Evolutionary conservation across 2,797 vertebrate species (phyloP).

Genomic region (Ceryle rudis): DNA sequence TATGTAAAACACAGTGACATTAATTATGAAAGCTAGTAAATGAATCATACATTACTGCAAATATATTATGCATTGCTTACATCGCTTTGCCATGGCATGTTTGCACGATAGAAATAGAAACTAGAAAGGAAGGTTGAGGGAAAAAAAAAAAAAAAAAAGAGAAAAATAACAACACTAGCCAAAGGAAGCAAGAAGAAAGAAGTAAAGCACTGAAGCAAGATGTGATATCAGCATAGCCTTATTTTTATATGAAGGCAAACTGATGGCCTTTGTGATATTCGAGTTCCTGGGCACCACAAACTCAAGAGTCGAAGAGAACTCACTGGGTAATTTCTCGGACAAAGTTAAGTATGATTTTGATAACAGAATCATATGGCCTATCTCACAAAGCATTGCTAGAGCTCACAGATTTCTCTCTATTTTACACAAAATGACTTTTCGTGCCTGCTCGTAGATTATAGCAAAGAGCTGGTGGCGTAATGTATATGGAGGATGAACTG

Average conservation of each 20-base stretch:
- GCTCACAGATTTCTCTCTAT: background rate
- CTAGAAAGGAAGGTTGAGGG: background rate
- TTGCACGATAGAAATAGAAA: slow-evolving; percentile 54
- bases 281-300: background rate
- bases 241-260: background rate
- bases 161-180: background rate
- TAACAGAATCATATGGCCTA: background rate
- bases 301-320: accelerated
- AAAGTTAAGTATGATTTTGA: background rate
- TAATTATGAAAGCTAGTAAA: slow-evolving; percentile 70
- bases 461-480: background rate
- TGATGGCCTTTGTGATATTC: background rate
- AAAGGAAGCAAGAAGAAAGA: background rate
- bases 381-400: background rate
- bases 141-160: background rate
- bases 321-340: background rate
- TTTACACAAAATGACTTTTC: background rate
- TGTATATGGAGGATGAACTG: background rate
- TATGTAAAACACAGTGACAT: slow-evolving; percentile 65
- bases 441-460: background rate
- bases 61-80: slow-evolving; percentile 73
- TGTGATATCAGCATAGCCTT: background rate
- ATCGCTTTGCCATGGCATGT: slow-evolving; percentile 18
- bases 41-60: slow-evolving; percentile 70
- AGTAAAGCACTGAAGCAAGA: background rate